These are phyloP conservation scores for Rhinophrynus dorsalis DNA, from an alignment of 2,797 vertebrate species.

Conservation along the genomic window DNA sequence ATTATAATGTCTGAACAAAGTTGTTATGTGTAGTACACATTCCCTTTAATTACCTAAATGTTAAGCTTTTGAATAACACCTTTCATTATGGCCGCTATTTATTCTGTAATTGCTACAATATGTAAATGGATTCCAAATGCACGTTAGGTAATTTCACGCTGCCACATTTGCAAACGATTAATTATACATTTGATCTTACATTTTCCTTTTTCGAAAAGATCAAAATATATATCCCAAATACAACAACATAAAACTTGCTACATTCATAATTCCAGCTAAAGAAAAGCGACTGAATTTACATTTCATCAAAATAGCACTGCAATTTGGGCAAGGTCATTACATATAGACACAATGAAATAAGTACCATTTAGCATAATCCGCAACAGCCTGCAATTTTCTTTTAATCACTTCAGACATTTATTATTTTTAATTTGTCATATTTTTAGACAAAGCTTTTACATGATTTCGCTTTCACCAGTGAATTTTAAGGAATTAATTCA, in stretches of 20 bases:
- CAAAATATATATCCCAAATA: slow-evolving; percentile 51
- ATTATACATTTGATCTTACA: slow-evolving; percentile 51
- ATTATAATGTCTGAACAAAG: slow-evolving; percentile 47
- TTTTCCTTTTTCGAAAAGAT: slow-evolving; percentile 42
- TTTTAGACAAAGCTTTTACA: slow-evolving; percentile 33
- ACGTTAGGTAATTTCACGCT: slow-evolving; percentile 50
- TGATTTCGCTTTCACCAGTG: slow-evolving; percentile 34
- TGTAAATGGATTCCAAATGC: slow-evolving; percentile 46
- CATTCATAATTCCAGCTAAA: slow-evolving; percentile 30
- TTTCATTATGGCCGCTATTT: slow-evolving; percentile 43
- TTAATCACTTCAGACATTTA: slow-evolving; percentile 42
- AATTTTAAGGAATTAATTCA: slow-evolving; percentile 22
- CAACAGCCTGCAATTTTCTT: slow-evolving; percentile 53
- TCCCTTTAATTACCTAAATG: slow-evolving; percentile 47
- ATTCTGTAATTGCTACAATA: slow-evolving; percentile 42
- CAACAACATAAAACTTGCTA: slow-evolving; percentile 47
- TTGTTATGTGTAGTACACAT: slow-evolving; percentile 41
- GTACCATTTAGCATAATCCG: slow-evolving; percentile 58
- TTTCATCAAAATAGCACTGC: slow-evolving; percentile 49
- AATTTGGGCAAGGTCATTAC: slow-evolving; percentile 52
- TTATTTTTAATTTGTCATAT: slow-evolving; percentile 45
- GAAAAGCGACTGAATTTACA: slow-evolving; percentile 48
- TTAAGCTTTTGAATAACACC: slow-evolving; percentile 51
- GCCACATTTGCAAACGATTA: slow-evolving; percentile 50
- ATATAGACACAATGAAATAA: slow-evolving; percentile 57